Base-by-base conservation (phyloP, 2,888 invertebrate genomes). In the Drosophila testacea region DNA sequence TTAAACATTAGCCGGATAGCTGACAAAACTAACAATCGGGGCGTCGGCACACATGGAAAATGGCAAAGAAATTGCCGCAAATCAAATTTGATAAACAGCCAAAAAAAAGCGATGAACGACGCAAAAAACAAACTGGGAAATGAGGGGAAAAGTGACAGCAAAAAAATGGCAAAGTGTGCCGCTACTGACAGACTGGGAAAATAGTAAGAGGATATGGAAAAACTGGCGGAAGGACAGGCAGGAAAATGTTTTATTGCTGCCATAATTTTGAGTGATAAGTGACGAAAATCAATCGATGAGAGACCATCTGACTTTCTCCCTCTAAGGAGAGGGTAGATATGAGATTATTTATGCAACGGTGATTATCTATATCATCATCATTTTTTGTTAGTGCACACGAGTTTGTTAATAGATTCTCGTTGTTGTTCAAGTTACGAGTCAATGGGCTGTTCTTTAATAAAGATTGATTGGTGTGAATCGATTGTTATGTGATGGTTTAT, bases 241-340 rank as follows among this genome's bases (percentile, higher is more conserved):
- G 79, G 87, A 90, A 89, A 90, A 90, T 90, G 90, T 76, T 90
- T 88, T 89, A 90, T 89, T 88, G 83, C 83, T 85, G 89, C 90
- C 89, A 90, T 88, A 90, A 88, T 90, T 90, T 85, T 90, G 88
- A 89, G 86, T 88, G 88, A 88, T 88, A 90, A 88, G 86, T 85
- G 88, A 85, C 86, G 86, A 85, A 85, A 87, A 85, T 85, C 89
- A 85, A 85, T 85, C 89, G 83, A 83, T 72, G 79, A 67, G 61
- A 44, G 64, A n/a, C 46, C 46, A 61, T 38, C 28, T 32, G 48
- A 61, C 48, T 55, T 54, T 2, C 28, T 47, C 44, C 16, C 61
- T 16, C 6, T 28, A 69, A 57, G 57, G 56, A 56, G 57, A 66
- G 71, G 76, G 72, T 68, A 71, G 47, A 57, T 57, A 55, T 42